Evolutionary conservation across 2,797 vertebrate genomes (phyloP).

Genomic region (Eulemur albifrons): DNA sequence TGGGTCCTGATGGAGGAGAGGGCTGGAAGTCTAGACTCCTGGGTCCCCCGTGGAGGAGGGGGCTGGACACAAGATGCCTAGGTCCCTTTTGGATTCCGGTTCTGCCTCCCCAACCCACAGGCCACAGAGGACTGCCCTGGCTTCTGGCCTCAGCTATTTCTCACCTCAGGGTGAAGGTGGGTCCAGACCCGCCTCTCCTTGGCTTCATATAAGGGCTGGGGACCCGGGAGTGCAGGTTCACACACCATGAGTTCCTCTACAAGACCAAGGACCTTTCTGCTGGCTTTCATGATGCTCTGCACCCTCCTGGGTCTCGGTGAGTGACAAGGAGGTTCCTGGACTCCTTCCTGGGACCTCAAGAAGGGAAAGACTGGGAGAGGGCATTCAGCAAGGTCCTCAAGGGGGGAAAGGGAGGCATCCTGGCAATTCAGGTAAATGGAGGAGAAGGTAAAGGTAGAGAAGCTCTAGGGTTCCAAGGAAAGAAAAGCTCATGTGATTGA

Average conservation of each 20-base stretch:
- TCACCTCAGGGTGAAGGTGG: constrained; percentile 65
- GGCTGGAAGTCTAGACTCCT: background rate
- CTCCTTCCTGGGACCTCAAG: background rate
- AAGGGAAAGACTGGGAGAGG: background rate
- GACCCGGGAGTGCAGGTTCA: background rate
- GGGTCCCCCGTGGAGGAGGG: background rate
- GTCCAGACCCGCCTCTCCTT: constrained; percentile 55
- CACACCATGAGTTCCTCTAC: constrained; percentile 44
- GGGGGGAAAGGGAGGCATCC: background rate
- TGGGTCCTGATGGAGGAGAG: background rate
- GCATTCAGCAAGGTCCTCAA: background rate
- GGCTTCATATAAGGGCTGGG: constrained; percentile 62
- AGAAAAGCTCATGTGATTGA: background rate
- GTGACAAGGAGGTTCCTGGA: constrained; percentile 8
- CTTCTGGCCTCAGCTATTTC: constrained; percentile 65
- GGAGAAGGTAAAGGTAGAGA: background rate
- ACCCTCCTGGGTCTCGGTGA: constrained; percentile 60
- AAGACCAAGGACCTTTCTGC: constrained; percentile 24
- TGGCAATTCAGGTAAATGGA: background rate
- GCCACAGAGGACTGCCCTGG: background rate
- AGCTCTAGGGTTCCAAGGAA: background rate
- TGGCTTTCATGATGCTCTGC: constrained; percentile 45
- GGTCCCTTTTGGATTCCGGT: background rate
- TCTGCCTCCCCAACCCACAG: background rate
- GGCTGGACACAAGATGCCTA: background rate